Evolutionary conservation across 2,797 vertebrate genomes (phyloP).

Genomic region (Staurois parvus): DNA sequence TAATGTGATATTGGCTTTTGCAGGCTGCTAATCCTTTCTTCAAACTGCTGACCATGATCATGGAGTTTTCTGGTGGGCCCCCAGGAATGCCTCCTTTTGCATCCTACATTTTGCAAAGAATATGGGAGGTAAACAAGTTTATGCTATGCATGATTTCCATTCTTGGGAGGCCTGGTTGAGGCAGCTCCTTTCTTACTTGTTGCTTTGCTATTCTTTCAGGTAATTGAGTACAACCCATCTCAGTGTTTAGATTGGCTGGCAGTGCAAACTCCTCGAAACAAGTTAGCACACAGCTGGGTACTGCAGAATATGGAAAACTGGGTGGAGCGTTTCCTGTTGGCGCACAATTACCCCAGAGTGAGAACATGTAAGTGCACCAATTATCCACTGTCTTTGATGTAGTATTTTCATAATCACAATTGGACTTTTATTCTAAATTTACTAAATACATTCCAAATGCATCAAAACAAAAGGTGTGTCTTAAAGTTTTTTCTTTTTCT

Average conservation of each 20-base stretch:
- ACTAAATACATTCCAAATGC: neutral
- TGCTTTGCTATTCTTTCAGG: conserved; percentile 73
- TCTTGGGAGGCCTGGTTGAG: conserved; percentile 6
- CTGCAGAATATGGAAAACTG: conserved; percentile 99
- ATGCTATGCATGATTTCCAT: neutral
- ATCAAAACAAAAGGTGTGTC: neutral
- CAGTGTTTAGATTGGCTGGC: conserved; percentile 98
- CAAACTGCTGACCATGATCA: conserved; percentile 96
- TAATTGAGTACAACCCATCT: conserved; percentile 97
- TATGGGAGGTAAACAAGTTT: conserved; percentile 89
- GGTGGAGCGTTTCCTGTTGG: conserved; percentile 96
- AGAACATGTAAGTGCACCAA: conserved; percentile 88
- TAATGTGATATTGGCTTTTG: conserved; percentile 53
- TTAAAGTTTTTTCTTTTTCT: too few relatives aligned
- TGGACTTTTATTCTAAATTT: neutral
- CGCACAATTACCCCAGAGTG: conserved; percentile 97
- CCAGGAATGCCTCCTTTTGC: conserved; percentile 98
- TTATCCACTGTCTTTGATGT: neutral
- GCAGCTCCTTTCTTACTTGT: conserved; percentile 51
- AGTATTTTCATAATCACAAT: too few relatives aligned
- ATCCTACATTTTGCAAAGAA: conserved; percentile 96
- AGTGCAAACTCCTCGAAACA: conserved; percentile 96
- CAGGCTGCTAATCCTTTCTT: conserved; percentile 98
- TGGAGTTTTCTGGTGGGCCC: conserved; percentile 97
- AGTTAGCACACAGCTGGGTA: conserved; percentile 98